Evolutionary conservation across 2,797 vertebrate genomes (phyloP).

Genomic region (Myotis vivesi): DNA sequence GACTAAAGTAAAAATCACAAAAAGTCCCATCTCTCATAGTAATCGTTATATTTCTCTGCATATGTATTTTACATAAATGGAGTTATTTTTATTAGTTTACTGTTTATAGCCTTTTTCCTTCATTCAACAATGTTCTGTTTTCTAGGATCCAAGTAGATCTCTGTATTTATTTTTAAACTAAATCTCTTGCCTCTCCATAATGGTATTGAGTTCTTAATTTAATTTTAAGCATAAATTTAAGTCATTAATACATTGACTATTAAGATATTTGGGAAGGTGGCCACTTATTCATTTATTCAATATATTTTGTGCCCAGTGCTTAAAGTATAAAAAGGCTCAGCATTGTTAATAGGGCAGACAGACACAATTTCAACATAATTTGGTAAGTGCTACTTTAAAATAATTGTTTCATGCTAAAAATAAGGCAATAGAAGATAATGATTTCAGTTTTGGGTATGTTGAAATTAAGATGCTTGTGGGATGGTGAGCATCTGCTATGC

Average conservation of each 20-base stretch:
- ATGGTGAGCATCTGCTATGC: conserved; percentile 5
- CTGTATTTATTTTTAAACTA: conserved; percentile 19
- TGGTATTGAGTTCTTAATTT: conserved; percentile 25
- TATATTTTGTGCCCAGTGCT: not conserved
- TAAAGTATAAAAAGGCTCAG: conserved; percentile 12
- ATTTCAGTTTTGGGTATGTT: not conserved
- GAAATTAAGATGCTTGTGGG: conserved; percentile 28
- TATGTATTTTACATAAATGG: not conserved
- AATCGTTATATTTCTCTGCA: not conserved
- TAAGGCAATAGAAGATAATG: conserved; percentile 20
- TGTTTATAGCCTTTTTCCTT: not conserved
- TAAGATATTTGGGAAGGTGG: not conserved
- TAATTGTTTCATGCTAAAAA: conserved; percentile 26
- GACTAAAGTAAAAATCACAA: not conserved
- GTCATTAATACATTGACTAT: not conserved
- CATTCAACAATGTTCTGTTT: not conserved
- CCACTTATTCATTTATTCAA: not conserved
- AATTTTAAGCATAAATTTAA: conserved; percentile 36
- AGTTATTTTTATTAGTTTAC: not conserved
- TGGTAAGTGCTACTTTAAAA: conserved; percentile 1
- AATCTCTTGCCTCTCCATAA: not conserved
- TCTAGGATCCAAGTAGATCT: not conserved
- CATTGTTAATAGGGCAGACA: not conserved
- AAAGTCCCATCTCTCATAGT: not conserved
- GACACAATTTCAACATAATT: not conserved